These are phyloP conservation scores for Oegoconia quadripuncta DNA, from an alignment of 2,888 invertebrate species.

Conservation along the genomic window DNA sequence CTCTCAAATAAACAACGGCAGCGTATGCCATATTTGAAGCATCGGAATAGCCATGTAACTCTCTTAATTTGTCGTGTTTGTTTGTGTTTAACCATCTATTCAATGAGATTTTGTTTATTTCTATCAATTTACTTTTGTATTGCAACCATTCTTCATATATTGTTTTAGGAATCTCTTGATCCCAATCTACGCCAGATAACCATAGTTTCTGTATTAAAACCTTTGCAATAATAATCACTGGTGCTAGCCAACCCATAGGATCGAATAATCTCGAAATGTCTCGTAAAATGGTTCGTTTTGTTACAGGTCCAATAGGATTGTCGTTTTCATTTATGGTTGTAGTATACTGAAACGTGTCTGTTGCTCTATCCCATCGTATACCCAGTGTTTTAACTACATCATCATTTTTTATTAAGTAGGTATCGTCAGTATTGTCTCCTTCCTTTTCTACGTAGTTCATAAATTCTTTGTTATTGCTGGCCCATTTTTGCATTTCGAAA, in stretches of 20 bases:
- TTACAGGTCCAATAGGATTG: slow-evolving; percentile 17
- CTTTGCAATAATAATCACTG: slow-evolving; percentile 16
- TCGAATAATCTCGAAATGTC: slow-evolving; percentile 20
- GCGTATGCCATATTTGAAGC: slow-evolving; percentile 6
- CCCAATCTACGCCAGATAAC: slow-evolving; percentile 24
- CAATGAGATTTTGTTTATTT: background rate
- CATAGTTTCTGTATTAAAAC: slow-evolving; percentile 23
- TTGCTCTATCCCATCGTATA: slow-evolving; percentile 19
- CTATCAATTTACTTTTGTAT: slow-evolving; percentile 15
- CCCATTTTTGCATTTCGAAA: slow-evolving; percentile 22
- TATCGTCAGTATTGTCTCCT: background rate
- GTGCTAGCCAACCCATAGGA: slow-evolving; percentile 24
- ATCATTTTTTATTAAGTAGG: slow-evolving; percentile 18
- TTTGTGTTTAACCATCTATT: slow-evolving; percentile 5
- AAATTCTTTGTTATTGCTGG: slow-evolving; percentile 15
- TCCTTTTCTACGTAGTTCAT: slow-evolving; percentile 5
- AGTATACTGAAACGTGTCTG: slow-evolving; percentile 20
- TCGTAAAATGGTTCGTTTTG: slow-evolving; percentile 20
- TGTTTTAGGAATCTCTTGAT: slow-evolving; percentile 14
- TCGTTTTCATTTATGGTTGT: background rate
- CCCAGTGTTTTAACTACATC: slow-evolving; percentile 22
- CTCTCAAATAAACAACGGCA: background rate
- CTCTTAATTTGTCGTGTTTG: background rate
- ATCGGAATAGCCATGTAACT: slow-evolving; percentile 13
- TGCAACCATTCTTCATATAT: slow-evolving; percentile 15